Evolutionary conservation across 2,888 invertebrate species (phyloP), one percentile per base, ranked within the genome.

Genomic region (Dicyrtoma fusca): DNA sequence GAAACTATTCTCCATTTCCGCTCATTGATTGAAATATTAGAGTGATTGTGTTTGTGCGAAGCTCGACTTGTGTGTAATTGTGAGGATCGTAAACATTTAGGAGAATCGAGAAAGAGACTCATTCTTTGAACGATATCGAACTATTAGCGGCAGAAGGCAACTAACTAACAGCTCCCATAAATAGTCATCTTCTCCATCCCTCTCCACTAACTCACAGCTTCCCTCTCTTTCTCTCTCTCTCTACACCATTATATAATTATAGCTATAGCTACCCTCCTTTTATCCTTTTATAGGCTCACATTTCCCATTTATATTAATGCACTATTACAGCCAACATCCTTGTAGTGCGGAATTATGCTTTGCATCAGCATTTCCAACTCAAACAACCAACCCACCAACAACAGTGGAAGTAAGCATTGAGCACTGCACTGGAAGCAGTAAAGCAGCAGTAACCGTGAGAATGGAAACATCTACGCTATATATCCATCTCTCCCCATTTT

Each of bases 131-230:
- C 55, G 55, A 55, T 55, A 61, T 61, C 34, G 61, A n/a, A 61
- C 61, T 61, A 61, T 61, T 61, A 61, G 61, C 61, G 61, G 61
- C 61, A 61, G 61, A 61, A 61, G 61, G 61, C 42, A 61, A 61
- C 61, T 61, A 61, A 61, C 61, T 61, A 61, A 61, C 61, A 44
- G 44, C 61, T 61, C 26, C 42, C 42, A 61, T 61, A 61, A 61
- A 61, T 61, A 59, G 34, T 34, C 42, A 25, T 55, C 55, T 21
- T 55, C 55, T 55, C 23, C 55, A 23, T 55, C 23, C 55, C 21
- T 55, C 19, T 44, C 21, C 17, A n/a, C 44, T 1, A 13, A 26
- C 59, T 1, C 13, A 59, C 13, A 25, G 34, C 13, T 23, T 14
- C 1, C 19, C 14, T 55, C 19, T 5, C 19, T 25, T 59, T 14